These are phyloP conservation scores for Varanus komodoensis DNA, from an alignment of 2,113 vertebrate genomes.

Conservation along the genomic window DNA sequence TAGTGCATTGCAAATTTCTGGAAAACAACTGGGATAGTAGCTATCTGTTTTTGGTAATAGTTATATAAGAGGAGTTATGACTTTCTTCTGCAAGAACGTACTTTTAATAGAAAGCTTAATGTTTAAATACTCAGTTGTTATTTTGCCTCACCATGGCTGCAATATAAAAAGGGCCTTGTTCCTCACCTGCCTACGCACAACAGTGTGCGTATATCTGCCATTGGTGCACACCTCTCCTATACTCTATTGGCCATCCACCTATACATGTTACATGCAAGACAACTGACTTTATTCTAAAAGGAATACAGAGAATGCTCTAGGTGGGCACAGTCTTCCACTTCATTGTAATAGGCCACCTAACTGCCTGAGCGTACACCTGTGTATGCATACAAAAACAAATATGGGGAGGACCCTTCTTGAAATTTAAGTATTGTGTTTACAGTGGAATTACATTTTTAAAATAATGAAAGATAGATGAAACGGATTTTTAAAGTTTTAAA, in stretches of 20 bases:
- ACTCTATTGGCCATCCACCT: not conserved
- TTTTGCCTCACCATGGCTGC: not conserved
- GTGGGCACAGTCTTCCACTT: not conserved
- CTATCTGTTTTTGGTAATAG: not conserved
- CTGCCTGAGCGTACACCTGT: too few relatives aligned
- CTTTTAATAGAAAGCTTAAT: not conserved
- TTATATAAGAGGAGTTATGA: not conserved
- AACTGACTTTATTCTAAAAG: not conserved
- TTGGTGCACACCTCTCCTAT: not conserved
- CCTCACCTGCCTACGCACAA: not conserved
- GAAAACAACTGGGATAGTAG: not conserved
- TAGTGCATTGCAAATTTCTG: not conserved
- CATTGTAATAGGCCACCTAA: not conserved
- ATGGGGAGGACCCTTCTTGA: not conserved
- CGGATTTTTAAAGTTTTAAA: too few relatives aligned
- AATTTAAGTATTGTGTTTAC: not conserved
- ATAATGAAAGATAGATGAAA: too few relatives aligned
- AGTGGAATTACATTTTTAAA: too few relatives aligned
- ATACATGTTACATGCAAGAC: not conserved
- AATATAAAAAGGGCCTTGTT: not conserved
- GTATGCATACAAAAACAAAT: not conserved
- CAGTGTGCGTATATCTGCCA: not conserved
- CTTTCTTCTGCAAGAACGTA: not conserved
- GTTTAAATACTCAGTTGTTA: not conserved
- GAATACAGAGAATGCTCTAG: not conserved